Conservation (phyloP, 2,888 invertebrate species). For the Perdita meconis region DNA sequence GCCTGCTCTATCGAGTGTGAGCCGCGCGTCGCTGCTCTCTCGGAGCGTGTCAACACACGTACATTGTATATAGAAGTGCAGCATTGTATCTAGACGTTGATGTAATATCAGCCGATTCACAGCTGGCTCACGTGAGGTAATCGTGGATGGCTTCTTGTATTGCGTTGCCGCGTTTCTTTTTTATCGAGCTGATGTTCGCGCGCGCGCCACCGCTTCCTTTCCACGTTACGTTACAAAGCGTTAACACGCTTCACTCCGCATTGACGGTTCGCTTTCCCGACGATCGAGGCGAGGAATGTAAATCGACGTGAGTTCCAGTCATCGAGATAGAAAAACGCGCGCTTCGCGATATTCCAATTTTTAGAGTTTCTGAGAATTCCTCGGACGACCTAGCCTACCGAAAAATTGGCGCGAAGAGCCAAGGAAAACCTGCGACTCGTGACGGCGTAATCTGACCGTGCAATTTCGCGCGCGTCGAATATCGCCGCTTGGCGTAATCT, state of each 20-base stretch:
- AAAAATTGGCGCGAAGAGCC: neutral
- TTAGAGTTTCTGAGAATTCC: neutral
- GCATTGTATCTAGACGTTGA: conserved; percentile 51
- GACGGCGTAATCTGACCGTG: neutral
- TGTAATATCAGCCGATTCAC: conserved; percentile 60
- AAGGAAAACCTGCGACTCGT: neutral
- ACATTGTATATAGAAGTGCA: conserved; percentile 17
- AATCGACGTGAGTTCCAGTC: neutral
- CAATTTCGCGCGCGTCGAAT: neutral
- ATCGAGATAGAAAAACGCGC: no score
- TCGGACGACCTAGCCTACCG: neutral
- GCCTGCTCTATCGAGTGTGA: conserved; percentile 1
- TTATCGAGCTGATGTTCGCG: conserved; percentile 4
- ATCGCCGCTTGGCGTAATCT: neutral
- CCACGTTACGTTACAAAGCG: neutral
- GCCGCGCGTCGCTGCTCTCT: conserved; percentile 10
- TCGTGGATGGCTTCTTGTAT: conserved; percentile 43
- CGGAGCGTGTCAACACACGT: conserved; percentile 12
- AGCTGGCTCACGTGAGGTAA: conserved; percentile 58
- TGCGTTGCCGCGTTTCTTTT: conserved; percentile 24
- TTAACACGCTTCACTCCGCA: neutral
- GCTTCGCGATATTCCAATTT: neutral
- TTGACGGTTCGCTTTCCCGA: neutral
- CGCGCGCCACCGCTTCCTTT: neutral
- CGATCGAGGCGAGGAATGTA: neutral